A percentile compares a stretch with the other conserved stretches of the same genome.
phyloP scores from a whole-genome alignment of 2,113 vertebrate genomes.

The Peromyscus maniculatus region DNA sequence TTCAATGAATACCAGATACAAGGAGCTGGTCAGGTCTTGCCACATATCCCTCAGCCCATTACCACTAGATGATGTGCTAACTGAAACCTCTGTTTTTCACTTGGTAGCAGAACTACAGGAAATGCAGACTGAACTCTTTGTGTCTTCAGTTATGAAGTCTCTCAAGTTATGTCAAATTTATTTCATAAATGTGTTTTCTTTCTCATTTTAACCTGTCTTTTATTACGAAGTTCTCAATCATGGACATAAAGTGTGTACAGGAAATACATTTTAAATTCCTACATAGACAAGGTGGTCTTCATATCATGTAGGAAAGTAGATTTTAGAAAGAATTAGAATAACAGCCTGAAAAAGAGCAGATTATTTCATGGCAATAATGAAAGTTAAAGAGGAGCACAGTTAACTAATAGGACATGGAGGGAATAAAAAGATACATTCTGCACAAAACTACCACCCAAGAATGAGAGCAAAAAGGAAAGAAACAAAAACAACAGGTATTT shows the following conservation, averaged over 20 bases:
- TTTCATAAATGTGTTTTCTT: neutral
- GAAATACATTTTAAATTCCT: neutral
- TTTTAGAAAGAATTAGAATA: slow-evolving; percentile 24
- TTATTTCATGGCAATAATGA: slow-evolving; percentile 24
- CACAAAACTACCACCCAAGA: slow-evolving; percentile 23
- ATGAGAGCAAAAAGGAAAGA: neutral
- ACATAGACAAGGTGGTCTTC: neutral
- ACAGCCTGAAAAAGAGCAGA: neutral
- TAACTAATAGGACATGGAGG: neutral
- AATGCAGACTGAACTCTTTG: neutral
- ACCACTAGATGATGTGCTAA: neutral
- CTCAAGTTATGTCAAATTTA: neutral
- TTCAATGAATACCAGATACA: neutral
- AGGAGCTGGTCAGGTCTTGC: no score
- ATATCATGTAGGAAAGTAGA: neutral
- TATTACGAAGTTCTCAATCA: neutral
- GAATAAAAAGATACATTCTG: neutral
- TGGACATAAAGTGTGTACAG: neutral
- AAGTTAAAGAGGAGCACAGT: neutral
- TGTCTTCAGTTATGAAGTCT: neutral
- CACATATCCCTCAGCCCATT: no score
- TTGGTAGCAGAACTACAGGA: neutral
- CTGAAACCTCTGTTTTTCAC: neutral
- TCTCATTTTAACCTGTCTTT: neutral
- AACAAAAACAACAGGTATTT: neutral